These are phyloP conservation scores for Leptopilina boulardi DNA, from an alignment of 1,140 invertebrate genomes.

Conservation along the genomic window DNA sequence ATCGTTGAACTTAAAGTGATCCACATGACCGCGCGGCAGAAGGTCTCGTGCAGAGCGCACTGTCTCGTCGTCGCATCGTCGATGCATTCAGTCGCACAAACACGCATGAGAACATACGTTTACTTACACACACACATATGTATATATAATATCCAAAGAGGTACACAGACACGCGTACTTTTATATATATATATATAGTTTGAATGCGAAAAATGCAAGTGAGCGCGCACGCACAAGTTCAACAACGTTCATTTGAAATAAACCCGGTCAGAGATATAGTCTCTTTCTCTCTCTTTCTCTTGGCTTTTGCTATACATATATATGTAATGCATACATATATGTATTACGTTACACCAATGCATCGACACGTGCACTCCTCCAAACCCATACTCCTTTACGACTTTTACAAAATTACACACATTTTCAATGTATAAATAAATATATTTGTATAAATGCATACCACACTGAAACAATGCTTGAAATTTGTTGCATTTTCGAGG, in stretches of 20 bases:
- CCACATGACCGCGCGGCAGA: constrained; percentile 28
- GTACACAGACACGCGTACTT: constrained; percentile 28
- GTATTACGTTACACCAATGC: background rate
- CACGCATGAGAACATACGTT: background rate
- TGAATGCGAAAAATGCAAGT: background rate
- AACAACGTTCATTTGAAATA: constrained; percentile 31
- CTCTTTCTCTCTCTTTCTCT: background rate
- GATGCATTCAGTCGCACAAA: constrained; percentile 23
- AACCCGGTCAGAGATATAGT: constrained; percentile 26
- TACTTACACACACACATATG: no score
- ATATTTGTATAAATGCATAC: constrained; percentile 6
- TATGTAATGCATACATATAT: background rate
- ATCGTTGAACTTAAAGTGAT: constrained; percentile 30
- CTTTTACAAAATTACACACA: background rate
- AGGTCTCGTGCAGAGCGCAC: constrained; percentile 23
- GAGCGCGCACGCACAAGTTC: constrained; percentile 36
- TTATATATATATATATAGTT: no score
- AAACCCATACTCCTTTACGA: background rate
- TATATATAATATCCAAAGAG: background rate
- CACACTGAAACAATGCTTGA: background rate
- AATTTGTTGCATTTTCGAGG: background rate
- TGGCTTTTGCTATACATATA: background rate
- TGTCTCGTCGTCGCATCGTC: constrained; percentile 31
- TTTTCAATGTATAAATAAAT: constrained; percentile 5
- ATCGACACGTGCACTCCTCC: constrained; percentile 1